Evolutionary conservation across 2,113 vertebrate species (phyloP).

Genomic region (Rhynchomys soricoides): DNA sequence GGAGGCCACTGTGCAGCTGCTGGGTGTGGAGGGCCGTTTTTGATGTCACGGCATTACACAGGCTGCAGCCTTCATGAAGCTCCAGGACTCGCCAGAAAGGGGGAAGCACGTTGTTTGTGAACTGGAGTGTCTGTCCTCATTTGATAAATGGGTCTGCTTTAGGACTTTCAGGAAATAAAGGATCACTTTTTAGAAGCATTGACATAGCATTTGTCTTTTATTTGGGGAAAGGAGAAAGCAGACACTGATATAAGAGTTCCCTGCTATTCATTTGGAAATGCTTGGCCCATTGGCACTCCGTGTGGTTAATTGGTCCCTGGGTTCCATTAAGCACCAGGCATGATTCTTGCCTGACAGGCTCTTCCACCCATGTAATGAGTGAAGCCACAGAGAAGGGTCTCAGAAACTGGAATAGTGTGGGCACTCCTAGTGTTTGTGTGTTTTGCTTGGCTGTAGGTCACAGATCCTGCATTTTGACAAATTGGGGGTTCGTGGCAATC

Average conservation of each 20-base stretch:
- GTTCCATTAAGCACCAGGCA: slow-evolving; percentile 75
- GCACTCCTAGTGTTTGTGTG: not conserved
- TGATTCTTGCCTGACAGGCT: slow-evolving; percentile 74
- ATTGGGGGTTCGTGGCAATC: not conserved
- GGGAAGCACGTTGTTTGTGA: not conserved
- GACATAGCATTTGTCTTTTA: slow-evolving; percentile 53
- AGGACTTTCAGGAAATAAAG: slow-evolving; percentile 82
- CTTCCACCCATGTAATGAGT: slow-evolving; percentile 59
- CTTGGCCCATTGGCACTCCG: slow-evolving; percentile 59
- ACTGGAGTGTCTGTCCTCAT: fast-evolving
- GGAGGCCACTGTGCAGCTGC: slow-evolving; percentile 84
- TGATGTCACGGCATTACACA: slow-evolving; percentile 57
- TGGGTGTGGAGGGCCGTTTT: slow-evolving; percentile 93
- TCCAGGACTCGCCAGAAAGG: not conserved
- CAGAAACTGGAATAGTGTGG: not conserved
- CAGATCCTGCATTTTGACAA: not conserved
- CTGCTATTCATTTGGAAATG: slow-evolving; percentile 67
- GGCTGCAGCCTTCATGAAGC: not conserved
- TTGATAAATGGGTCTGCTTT: slow-evolving; percentile 54
- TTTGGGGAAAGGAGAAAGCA: slow-evolving; percentile 57
- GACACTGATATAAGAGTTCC: slow-evolving; percentile 41
- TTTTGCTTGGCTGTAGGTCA: not conserved
- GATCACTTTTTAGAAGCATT: slow-evolving; percentile 69
- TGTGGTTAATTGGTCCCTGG: slow-evolving; percentile 80
- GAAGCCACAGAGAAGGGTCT: slow-evolving; percentile 69